Evolutionary conservation across 1,140 invertebrate species (phyloP).

Genomic region (Drosophila dunni): DNA sequence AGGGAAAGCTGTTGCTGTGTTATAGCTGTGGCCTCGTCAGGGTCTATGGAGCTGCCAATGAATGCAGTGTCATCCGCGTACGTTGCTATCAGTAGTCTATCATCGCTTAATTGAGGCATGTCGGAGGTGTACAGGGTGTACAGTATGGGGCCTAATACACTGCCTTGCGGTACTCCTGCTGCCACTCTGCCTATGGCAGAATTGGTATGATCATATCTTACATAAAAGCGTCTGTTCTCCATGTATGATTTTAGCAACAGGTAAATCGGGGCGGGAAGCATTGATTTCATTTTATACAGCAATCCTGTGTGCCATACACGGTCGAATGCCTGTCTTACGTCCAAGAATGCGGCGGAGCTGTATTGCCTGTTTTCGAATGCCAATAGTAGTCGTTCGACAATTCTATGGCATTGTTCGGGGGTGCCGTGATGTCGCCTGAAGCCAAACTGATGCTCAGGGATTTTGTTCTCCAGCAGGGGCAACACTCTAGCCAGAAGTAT

Average conservation of each 20-base stretch:
- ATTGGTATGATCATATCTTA: conserved; percentile 2
- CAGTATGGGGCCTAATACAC: conserved; percentile 3
- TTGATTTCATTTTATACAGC: conserved; percentile 3
- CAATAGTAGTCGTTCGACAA: background rate
- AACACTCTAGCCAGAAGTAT: conserved; percentile 1
- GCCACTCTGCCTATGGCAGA: background rate
- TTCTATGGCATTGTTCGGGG: conserved; percentile 8
- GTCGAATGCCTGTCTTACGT: too few relatives aligned
- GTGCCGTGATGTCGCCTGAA: conserved; percentile 1
- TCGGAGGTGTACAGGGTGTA: conserved; percentile 9
- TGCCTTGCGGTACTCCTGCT: conserved; percentile 13
- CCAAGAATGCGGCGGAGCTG: too few relatives aligned
- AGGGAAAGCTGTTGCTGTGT: too few relatives aligned
- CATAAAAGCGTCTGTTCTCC: background rate
- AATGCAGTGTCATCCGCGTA: too few relatives aligned
- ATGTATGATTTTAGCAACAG: conserved; percentile 2
- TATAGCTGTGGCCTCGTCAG: too few relatives aligned
- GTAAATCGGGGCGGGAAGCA: conserved; percentile 1
- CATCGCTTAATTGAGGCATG: background rate
- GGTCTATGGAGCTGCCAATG: too few relatives aligned
- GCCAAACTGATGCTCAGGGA: conserved; percentile 15
- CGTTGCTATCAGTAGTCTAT: background rate
- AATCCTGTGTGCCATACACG: conserved; percentile 15
- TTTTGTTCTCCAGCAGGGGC: background rate
- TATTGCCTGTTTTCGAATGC: conserved; percentile 7